phyloP scores from a whole-genome alignment of 2,888 invertebrate species.

The Cryptophagus acutangulus region DNA sequence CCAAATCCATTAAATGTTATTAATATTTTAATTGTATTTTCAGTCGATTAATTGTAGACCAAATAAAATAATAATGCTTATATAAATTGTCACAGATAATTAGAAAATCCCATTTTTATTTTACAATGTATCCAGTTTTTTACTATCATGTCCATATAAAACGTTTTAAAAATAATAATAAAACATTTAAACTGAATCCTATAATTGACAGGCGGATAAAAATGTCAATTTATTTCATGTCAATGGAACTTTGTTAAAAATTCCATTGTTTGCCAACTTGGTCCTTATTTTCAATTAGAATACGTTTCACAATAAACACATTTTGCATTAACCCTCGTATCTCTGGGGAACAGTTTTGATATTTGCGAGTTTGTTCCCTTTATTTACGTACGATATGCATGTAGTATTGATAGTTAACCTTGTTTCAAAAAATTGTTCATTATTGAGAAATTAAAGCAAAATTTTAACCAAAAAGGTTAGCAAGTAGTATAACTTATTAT shows the following conservation, averaged over 20 bases:
- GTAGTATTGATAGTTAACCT: no score
- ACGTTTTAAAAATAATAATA: constrained; percentile 8
- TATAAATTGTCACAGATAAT: not conserved
- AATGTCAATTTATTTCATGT: constrained; percentile 25
- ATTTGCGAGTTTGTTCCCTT: no score
- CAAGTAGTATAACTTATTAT: no score
- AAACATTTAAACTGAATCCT: constrained; percentile 15
- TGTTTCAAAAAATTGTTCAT: no score
- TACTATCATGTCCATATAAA: not conserved
- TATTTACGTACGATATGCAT: no score
- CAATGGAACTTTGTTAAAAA: constrained; percentile 8
- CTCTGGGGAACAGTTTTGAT: constrained; percentile 30
- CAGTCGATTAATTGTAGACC: constrained; percentile 1
- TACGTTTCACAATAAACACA: constrained; percentile 7
- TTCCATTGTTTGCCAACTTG: constrained; percentile 17
- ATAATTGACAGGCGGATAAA: constrained; percentile 24
- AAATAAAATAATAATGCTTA: constrained; percentile 1
- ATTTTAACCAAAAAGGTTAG: no score
- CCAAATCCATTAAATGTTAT: no score
- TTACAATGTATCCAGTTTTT: not conserved
- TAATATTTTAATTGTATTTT: constrained; percentile 1
- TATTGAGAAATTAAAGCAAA: no score
- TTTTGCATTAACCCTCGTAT: constrained; percentile 17
- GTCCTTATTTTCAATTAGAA: constrained; percentile 12
- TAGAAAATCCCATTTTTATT: not conserved